phyloP scores from a whole-genome alignment of 2,113 vertebrate genomes.

The Ochotona princeps region DNA sequence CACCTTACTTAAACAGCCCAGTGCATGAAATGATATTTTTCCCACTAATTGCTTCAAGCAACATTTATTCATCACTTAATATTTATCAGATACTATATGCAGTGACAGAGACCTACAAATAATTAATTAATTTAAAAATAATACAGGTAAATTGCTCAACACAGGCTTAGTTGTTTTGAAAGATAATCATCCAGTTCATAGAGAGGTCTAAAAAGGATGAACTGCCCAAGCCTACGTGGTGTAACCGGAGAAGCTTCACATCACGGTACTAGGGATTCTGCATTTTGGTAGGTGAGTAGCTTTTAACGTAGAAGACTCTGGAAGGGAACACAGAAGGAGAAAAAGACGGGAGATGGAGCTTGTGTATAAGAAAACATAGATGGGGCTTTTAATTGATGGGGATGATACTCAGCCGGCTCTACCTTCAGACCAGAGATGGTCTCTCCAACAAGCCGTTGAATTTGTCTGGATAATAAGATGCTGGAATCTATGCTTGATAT shows the following conservation, averaged over 20 bases:
- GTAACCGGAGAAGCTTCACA: neutral
- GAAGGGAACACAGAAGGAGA: neutral
- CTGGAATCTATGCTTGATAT: no score
- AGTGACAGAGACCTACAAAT: neutral
- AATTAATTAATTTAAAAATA: neutral
- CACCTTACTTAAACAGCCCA: neutral
- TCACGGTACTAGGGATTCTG: neutral
- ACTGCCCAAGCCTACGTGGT: fast-evolving
- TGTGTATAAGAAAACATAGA: neutral
- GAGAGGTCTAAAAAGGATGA: neutral
- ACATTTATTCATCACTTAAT: neutral
- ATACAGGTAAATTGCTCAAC: neutral
- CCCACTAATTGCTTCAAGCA: neutral
- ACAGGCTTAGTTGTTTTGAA: neutral
- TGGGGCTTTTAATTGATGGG: no score
- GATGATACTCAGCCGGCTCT: no score
- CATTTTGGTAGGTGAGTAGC: neutral
- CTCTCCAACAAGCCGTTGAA: no score
- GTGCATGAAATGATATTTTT: neutral
- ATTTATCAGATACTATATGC: neutral
- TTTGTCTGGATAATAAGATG: no score
- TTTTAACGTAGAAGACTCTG: neutral
- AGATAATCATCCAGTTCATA: neutral
- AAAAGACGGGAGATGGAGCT: neutral
- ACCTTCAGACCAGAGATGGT: no score